Conservation (phyloP, 1,140 invertebrate genomes). For the Drosophila asahinai region DNA sequence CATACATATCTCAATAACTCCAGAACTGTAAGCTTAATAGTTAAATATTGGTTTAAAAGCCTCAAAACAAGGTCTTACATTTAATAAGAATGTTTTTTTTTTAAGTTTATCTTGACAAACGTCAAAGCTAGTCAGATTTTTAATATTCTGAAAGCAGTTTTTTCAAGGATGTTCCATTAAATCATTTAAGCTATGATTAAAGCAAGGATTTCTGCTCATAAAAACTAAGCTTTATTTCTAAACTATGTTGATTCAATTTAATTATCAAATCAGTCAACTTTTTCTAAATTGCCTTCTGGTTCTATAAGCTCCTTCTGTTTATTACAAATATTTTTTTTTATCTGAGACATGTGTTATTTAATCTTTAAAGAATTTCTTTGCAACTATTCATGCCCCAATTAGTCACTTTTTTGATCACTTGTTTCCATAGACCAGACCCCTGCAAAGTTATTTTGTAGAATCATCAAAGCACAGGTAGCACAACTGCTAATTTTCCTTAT, state of each 20-base stretch:
- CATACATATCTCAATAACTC: too few relatives aligned
- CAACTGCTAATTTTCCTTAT: constrained; percentile 5
- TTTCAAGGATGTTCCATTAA: not conserved
- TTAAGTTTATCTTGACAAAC: not conserved
- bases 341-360: not conserved
- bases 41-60: not conserved
- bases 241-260: not conserved
- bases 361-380: not conserved
- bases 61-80: not conserved
- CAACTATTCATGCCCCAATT: not conserved
- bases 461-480: not conserved
- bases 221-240: not conserved
- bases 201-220: not conserved
- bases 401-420: not conserved
- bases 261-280: not conserved
- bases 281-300: not conserved
- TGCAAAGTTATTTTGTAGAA: not conserved
- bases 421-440: not conserved
- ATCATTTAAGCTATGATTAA: not conserved
- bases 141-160: not conserved
- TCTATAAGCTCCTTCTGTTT: not conserved
- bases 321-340: too few relatives aligned
- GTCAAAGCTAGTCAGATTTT: not conserved
- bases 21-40: too few relatives aligned
- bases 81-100: too few relatives aligned